Conservation (phyloP, 2,113 vertebrate species). For the Macquaria australasica region DNA sequence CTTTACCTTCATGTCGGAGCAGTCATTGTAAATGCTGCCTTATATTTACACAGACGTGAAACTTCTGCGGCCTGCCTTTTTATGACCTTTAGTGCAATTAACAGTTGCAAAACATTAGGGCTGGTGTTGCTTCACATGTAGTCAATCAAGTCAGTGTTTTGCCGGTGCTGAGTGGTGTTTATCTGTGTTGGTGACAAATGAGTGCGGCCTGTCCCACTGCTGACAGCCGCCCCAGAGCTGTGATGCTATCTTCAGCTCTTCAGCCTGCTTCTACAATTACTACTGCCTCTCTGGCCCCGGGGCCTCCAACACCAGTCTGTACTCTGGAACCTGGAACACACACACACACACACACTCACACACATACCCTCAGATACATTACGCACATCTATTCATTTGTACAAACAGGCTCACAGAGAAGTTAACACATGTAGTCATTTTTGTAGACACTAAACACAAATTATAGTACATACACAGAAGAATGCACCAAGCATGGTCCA, state of each 20-base stretch:
- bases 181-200: conserved; percentile 79
- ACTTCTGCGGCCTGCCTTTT: conserved; percentile 58
- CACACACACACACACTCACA: conserved; percentile 28
- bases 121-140: conserved; percentile 75
- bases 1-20: not conserved
- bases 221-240: conserved; percentile 79
- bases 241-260: conserved; percentile 80
- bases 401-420: conserved; percentile 29
- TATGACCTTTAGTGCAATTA: conserved; percentile 76
- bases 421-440: conserved; percentile 41
- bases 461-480: not conserved
- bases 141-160: conserved; percentile 78
- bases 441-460: conserved; percentile 3
- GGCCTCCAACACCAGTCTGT: conserved; percentile 60
- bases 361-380: conserved; percentile 37
- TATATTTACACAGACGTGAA: conserved; percentile 46
- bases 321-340: conserved; percentile 51
- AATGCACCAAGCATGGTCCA: not conserved
- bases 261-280: conserved; percentile 80
- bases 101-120: conserved; percentile 76
- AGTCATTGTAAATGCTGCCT: conserved; percentile 25
- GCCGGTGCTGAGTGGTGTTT: conserved; percentile 70
- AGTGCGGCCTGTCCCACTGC: conserved; percentile 75
- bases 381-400: conserved; percentile 57
- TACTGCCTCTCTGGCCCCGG: conserved; percentile 65